Conservation (phyloP, 2,888 invertebrate species). For the Nymphalis urticae region DNA sequence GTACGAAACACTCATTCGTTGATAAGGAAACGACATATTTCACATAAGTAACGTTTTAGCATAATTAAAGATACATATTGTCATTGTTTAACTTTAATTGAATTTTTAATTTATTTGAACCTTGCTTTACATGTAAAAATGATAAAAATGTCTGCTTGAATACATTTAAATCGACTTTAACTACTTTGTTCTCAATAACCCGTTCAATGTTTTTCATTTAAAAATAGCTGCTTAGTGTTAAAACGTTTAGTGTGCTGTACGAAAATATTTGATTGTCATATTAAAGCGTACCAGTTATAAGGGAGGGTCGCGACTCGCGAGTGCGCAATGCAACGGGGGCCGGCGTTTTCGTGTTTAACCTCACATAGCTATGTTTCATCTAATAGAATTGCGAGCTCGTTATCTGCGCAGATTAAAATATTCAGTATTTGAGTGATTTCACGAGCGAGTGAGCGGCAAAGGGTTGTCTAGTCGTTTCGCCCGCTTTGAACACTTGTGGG, state of each 20-base stretch:
- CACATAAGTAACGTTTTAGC: no score
- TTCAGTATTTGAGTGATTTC: conserved; percentile 83
- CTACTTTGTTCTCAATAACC: not conserved
- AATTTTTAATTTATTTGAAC: not conserved
- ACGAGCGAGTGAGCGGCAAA: conserved; percentile 81
- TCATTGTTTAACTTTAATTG: not conserved
- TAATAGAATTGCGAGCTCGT: conserved; percentile 82
- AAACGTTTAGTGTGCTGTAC: not conserved
- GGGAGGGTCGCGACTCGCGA: conserved; percentile 6
- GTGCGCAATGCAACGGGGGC: conserved; percentile 45
- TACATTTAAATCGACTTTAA: not conserved
- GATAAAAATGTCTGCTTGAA: conserved; percentile 1
- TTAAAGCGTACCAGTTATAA: conserved; percentile 15
- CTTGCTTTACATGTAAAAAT: not conserved
- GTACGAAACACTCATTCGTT: no score
- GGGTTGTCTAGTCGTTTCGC: conserved; percentile 80
- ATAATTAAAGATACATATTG: not conserved
- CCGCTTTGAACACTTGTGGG: conserved; percentile 80
- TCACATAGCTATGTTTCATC: conserved; percentile 78
- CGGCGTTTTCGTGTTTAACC: conserved; percentile 58
- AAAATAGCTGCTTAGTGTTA: not conserved
- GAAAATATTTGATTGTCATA: not conserved
- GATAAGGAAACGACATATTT: no score
- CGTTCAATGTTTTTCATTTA: not conserved
- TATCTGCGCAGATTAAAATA: conserved; percentile 82